Base-by-base conservation (phyloP, 2,797 vertebrate genomes). In the Sphaeramia orbicularis region DNA sequence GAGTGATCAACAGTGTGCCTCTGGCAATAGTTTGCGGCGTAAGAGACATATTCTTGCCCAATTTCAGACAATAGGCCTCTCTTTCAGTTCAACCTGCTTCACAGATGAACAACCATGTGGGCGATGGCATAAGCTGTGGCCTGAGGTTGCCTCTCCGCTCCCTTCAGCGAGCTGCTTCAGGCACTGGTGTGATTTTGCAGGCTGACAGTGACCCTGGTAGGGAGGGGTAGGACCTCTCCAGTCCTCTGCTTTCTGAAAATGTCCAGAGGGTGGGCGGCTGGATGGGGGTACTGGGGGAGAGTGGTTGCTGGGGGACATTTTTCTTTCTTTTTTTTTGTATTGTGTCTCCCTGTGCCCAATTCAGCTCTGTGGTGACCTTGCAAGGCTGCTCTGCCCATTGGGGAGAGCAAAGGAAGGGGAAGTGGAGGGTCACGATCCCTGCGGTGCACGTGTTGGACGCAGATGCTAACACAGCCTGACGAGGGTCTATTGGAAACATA, bases 401-500 rank as follows among this genome's bases (percentile, higher is more conserved):
- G 93, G 92, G 86, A 90, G 89, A 86, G 64, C 82, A 65, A 76
- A 83, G 85, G 85, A 94, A 91, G 81, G 93, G 94, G 95, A 95
- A 86, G 82, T 89, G 84, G 75, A 88, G 93, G 96, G 96, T 97
- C 95, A 92, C 66, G 94, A 96, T 95, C 95, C 94, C 92, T 85
- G 81, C 84, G 91, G 95, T 94, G 90, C 90, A 91, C 86, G 91
- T 93, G 92, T 93, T 91, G 84, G 90, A 90, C 82, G 77, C 89
- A 94, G 94, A 96, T 86, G 92, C 91, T 96, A 96, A 95, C 94
- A 64, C 85, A 92, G 92, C 93, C 93, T 95, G 95, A 95, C 91
- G 91, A 93, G 94, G 91, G 91, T 94, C 96, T 96, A 97, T 96
- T 97, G 93, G 91, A 97, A 98, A 96, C 97, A 99, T 95, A 96